Evolutionary conservation across 2,888 invertebrate genomes (phyloP).

Genomic region (Camponotus fellah): DNA sequence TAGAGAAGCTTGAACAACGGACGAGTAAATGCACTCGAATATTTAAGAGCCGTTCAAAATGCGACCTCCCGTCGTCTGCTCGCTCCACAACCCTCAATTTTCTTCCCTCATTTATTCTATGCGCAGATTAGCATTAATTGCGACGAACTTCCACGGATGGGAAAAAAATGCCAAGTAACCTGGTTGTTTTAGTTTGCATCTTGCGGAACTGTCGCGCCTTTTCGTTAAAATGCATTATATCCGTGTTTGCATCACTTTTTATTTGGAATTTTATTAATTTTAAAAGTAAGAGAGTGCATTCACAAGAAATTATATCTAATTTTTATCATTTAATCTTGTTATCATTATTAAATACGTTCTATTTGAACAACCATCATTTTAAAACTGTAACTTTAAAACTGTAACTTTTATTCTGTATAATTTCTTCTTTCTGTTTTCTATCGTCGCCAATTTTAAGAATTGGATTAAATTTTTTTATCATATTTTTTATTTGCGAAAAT

Average conservation of each 20-base stretch:
- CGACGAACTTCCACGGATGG: constrained; percentile 6
- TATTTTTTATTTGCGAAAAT: not conserved
- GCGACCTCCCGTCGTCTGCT: constrained; percentile 12
- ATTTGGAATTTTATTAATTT: constrained; percentile 15
- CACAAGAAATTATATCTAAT: constrained; percentile 4
- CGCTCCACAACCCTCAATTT: constrained; percentile 29
- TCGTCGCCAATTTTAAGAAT: not conserved
- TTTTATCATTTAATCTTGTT: constrained; percentile 4
- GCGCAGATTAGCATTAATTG: constrained; percentile 53
- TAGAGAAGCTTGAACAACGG: constrained; percentile 37
- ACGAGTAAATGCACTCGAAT: constrained; percentile 51
- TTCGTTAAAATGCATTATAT: constrained; percentile 49
- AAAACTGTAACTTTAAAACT: not conserved
- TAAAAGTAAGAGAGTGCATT: not conserved
- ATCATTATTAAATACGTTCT: constrained; percentile 3
- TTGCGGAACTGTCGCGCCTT: constrained; percentile 30
- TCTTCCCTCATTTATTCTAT: constrained; percentile 40
- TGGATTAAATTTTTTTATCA: not conserved
- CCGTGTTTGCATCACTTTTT: constrained; percentile 39
- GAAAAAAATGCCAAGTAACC: constrained; percentile 33
- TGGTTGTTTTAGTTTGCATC: not conserved
- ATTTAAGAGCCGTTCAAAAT: constrained; percentile 47
- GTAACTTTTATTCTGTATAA: not conserved
- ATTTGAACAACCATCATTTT: not conserved
- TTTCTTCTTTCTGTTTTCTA: not conserved